A percentile compares a stretch with the other conserved stretches of the same genome.
Conservation (phyloP, 2,888 invertebrate genomes). For the Dicranocentrus wangi region DNA sequence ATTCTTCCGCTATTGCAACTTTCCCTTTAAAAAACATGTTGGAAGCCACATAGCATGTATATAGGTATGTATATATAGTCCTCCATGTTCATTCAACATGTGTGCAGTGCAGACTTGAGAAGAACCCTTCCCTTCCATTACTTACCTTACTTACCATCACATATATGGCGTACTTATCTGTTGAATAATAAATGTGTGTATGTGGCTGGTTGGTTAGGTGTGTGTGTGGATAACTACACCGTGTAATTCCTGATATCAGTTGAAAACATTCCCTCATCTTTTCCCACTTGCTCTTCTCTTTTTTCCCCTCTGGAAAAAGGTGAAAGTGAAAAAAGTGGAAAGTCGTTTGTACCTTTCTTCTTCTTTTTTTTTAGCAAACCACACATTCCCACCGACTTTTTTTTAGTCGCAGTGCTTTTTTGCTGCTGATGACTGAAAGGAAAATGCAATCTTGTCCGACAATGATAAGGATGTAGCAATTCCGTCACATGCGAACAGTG, state of each 20-base stretch:
- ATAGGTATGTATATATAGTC: conserved; percentile 7
- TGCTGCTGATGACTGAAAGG: conserved; percentile 32
- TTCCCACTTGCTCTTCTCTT: not conserved
- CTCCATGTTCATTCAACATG: conserved; percentile 48
- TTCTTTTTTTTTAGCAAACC: not conserved
- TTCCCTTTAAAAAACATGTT: too few relatives aligned
- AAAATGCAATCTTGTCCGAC: conserved; percentile 24
- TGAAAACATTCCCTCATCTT: conserved; percentile 22
- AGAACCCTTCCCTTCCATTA: too few relatives aligned
- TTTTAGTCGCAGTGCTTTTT: too few relatives aligned
- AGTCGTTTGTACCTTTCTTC: not conserved
- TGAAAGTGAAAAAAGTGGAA: not conserved
- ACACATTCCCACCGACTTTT: too few relatives aligned
- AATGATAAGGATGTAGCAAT: conserved; percentile 31
- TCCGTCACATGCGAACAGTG: conserved; percentile 41
- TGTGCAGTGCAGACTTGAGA: too few relatives aligned
- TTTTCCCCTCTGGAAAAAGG: not conserved
- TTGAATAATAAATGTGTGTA: conserved; percentile 38
- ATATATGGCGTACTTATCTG: too few relatives aligned
- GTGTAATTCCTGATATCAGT: conserved; percentile 37
- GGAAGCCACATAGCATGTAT: conserved; percentile 2
- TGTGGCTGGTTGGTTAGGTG: not conserved
- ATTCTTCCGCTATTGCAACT: too few relatives aligned
- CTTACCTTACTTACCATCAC: too few relatives aligned
- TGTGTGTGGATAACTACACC: not conserved